Evolutionary conservation across 2,797 vertebrate species (phyloP).

Genomic region (Ispidina lecontei): DNA sequence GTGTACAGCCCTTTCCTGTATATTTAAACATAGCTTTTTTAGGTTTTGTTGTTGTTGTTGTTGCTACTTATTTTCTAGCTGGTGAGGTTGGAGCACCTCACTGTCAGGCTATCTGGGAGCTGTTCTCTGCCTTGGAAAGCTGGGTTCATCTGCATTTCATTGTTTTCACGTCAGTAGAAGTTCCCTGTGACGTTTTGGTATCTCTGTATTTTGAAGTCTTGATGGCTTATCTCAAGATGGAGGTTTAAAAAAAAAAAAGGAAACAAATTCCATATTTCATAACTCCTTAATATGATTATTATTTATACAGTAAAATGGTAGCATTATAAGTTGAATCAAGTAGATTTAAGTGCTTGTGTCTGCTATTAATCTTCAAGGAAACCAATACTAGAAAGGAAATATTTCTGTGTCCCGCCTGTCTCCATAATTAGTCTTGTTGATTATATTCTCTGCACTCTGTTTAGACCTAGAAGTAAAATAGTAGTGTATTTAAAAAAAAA

Average conservation of each 20-base stretch:
- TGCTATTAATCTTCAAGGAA: not conserved
- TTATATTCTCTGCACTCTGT: not conserved
- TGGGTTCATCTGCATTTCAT: not conserved
- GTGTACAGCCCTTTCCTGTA: not conserved
- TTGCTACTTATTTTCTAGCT: not conserved
- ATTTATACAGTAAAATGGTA: not conserved
- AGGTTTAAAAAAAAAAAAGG: not conserved
- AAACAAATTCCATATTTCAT: not conserved
- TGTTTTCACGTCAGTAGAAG: not conserved
- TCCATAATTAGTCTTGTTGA: not conserved
- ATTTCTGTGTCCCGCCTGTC: not conserved
- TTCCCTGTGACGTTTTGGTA: not conserved
- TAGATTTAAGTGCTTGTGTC: not conserved
- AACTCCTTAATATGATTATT: not conserved
- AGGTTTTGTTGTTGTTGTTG: too few species aligned
- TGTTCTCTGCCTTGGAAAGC: not conserved
- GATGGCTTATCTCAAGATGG: not conserved
- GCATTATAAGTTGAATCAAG: not conserved
- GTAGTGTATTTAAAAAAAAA: not conserved
- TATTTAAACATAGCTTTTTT: not conserved
- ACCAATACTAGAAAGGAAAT: not conserved
- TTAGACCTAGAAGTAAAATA: not conserved
- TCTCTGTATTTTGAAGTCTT: not conserved
- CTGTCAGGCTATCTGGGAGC: not conserved
- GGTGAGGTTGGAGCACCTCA: not conserved